Conservation (phyloP, 2,888 invertebrate species). For the Acleris sparsana region DNA sequence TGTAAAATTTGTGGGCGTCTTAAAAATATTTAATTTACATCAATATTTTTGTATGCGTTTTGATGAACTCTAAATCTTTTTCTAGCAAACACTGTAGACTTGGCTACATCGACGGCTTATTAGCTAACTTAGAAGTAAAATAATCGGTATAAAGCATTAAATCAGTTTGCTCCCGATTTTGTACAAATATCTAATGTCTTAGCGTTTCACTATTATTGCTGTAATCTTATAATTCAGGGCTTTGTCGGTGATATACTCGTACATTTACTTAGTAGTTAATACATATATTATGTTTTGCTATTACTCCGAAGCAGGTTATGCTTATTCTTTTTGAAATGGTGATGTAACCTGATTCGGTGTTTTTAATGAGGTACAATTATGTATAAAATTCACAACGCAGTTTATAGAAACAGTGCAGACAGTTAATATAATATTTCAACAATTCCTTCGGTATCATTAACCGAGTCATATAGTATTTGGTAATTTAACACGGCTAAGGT, state of each 20-base stretch:
- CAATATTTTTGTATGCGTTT: conserved; percentile 14
- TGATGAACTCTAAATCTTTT: conserved; percentile 15
- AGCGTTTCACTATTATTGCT: conserved; percentile 8
- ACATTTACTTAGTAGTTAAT: conserved; percentile 5
- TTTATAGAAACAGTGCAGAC: conserved; percentile 17
- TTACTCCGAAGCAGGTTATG: not conserved
- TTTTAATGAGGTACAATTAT: conserved; percentile 34
- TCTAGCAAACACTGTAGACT: conserved; percentile 35
- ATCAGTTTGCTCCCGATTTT: conserved; percentile 56
- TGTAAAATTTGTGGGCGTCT: conserved; percentile 21
- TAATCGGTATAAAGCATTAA: conserved; percentile 42
- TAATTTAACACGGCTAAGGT: too few species aligned
- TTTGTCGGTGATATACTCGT: conserved; percentile 9
- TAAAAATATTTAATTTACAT: conserved; percentile 23
- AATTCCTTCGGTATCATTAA: conserved; percentile 2
- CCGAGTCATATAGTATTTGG: not conserved
- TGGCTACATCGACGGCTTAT: conserved; percentile 37
- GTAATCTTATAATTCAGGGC: conserved; percentile 6
- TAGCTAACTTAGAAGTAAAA: conserved; percentile 31
- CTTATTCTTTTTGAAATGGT: too few species aligned
- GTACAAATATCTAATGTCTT: conserved; percentile 47
- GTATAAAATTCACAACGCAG: conserved; percentile 40
- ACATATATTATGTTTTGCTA: conserved; percentile 8
- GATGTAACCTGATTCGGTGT: conserved; percentile 1
- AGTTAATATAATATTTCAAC: not conserved